Evolutionary conservation across 2,797 vertebrate species (phyloP), one percentile per base, ranked within the genome.

Genomic region (Pyrocephalus nanus): DNA sequence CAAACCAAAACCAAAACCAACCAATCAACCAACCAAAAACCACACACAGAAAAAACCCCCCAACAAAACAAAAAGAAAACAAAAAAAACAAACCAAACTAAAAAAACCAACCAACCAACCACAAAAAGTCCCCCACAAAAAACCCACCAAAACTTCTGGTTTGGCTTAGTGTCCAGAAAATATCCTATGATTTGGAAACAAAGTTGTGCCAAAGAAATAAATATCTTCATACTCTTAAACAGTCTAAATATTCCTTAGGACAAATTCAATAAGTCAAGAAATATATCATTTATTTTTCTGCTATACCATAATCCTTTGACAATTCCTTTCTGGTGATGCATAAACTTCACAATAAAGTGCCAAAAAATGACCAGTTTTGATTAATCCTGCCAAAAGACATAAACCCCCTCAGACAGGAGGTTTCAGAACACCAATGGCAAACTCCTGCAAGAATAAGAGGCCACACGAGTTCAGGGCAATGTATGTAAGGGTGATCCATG

Each of bases 211-310:
- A 65, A 70, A 96, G 66, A 86, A 96, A 93, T 70, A 93, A 91
- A 51, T 70, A 79, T 73, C 55, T 73, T 94, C 18, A 22, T 71
- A 32, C 23, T 95, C 70, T 48, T 92, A 84, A 97, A 93, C 83
- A 93, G 91, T 88, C 75, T 67, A 65, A n/a, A 43, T 91, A 29
- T 79, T 96, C 64, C 67, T 93, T 62, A 94, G 51, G 80, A 62
- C 54, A 79, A 88, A 93, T 92, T 97, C 88, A 97, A 87, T 86
- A 95, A 96, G 42, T 42, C 64, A 84, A 95, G 82, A 91, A 72
- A 88, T 40, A 70, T 32, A 61, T 26, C 51, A 95, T 88, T 97
- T 96, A 93, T 96, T 96, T 96, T 95, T 84, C 64, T 96, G 32
- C 96, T 94, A 83, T 84, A 57, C 47, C 85, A 18, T 92, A 97